Base-by-base conservation (phyloP, 2,797 vertebrate species). In the Megaceryle alcyon region DNA sequence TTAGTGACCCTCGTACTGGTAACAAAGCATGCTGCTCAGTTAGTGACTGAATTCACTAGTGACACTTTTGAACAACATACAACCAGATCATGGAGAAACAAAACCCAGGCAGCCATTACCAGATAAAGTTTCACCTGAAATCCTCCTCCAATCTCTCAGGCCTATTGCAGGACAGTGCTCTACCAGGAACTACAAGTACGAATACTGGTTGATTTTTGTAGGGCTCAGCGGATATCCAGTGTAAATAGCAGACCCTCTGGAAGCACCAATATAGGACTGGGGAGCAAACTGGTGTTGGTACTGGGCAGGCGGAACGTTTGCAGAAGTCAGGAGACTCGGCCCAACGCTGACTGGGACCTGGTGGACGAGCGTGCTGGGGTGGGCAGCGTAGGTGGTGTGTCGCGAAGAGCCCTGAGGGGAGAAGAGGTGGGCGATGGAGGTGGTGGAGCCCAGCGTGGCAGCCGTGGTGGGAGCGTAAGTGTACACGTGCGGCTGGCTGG, bases 151-250 rank as follows among this genome's bases (percentile, higher is more conserved):
- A 29, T 57, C 92, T 84, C 91, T 86, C 86, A 57, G 92, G 92
- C 94, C 97, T 88, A 83, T 77, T 90, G 92, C 95, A 90, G 94
- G 95, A 89, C 91, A 89, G 94, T 44, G 94, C 91, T 86, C 73
- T 68, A 25, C 51, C 6, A 63, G 80, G 68, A 94, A 87, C 97
- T 98, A 99, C 98, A 99, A 98, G 98, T 99, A 99, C 6, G 99
- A 99, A 96, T 99, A 99, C 98, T 99, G 99, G 98, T 98, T 99
- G 97, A 99, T 98, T 97, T 99, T 99, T 46, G 99, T 98, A 65
- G 99, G 99, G 97, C 99, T 99, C 84, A 99, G 98, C 86, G 98
- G 99, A 96, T 99, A 99, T 96, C 99, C 98, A 96, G 98, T 98
- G 97, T 99, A 99, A 87, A 99, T 98, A 93, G 99, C 97, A 71